phyloP scores from a whole-genome alignment of 2,113 vertebrate genomes.

The Pseudopodoces humilis region DNA sequence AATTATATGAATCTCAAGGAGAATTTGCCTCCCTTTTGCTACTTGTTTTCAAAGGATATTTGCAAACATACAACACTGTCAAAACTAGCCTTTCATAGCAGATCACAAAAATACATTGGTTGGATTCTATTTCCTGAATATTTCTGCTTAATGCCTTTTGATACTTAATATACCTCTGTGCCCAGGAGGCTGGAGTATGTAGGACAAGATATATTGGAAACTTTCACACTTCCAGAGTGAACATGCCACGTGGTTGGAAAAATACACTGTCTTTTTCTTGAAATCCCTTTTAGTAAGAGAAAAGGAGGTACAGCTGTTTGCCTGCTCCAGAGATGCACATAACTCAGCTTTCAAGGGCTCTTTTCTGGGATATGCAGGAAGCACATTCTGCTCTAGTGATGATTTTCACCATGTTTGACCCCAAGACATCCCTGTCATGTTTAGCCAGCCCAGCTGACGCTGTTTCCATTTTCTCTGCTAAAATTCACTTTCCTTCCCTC shows the following conservation, averaged over 20 bases:
- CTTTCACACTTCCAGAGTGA: not conserved
- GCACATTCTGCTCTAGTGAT: not conserved
- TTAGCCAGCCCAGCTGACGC: not conserved
- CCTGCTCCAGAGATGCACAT: not conserved
- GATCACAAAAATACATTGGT: not conserved
- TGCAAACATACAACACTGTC: not conserved
- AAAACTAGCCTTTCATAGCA: not conserved
- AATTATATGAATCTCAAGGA: not conserved
- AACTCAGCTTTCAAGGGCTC: not conserved
- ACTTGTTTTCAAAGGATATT: not conserved
- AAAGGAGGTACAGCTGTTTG: not conserved
- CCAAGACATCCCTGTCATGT: not conserved
- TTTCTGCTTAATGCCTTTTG: not conserved
- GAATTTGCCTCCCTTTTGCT: not conserved
- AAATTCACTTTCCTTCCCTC: not conserved
- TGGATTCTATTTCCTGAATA: not conserved
- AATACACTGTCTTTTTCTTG: not conserved
- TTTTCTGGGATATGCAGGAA: not conserved
- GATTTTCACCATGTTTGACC: not conserved
- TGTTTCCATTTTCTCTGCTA: not conserved
- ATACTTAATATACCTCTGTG: not conserved
- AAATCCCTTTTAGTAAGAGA: not conserved
- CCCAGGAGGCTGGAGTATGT: fast-evolving
- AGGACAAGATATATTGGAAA: not conserved
- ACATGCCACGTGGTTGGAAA: fast-evolving